phyloP scores from a whole-genome alignment of 2,113 vertebrate genomes.

The Numenius arquata region DNA sequence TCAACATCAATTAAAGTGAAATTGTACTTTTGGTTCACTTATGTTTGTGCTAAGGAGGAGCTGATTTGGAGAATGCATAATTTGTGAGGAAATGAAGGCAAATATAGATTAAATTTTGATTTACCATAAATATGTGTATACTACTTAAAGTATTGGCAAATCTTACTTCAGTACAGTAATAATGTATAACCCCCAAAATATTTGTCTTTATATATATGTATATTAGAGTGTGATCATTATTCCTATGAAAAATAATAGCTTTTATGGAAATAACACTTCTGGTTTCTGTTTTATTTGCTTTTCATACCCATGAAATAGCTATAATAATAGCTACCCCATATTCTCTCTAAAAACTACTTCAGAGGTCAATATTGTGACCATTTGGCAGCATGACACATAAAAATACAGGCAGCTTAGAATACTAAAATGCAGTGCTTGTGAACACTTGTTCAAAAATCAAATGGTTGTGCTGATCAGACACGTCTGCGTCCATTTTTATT shows the following conservation, averaged over 20 bases:
- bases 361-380: neutral
- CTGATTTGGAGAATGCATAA: neutral
- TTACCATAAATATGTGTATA: neutral
- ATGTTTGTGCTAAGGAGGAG: neutral
- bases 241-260: neutral
- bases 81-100: neutral
- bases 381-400: neutral
- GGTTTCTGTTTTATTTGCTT: neutral
- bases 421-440: neutral
- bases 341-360: neutral
- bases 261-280: neutral
- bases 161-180: neutral
- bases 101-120: neutral
- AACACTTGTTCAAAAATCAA: neutral
- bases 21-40: neutral
- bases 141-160: neutral
- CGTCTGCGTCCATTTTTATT: neutral
- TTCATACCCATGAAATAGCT: neutral
- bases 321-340: neutral
- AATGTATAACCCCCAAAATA: neutral
- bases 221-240: neutral
- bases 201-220: neutral
- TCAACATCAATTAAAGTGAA: neutral
- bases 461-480: neutral
- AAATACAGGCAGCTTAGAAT: neutral